Evolutionary conservation across 2,113 vertebrate genomes (phyloP).

Genomic region (Daboia siamensis): DNA sequence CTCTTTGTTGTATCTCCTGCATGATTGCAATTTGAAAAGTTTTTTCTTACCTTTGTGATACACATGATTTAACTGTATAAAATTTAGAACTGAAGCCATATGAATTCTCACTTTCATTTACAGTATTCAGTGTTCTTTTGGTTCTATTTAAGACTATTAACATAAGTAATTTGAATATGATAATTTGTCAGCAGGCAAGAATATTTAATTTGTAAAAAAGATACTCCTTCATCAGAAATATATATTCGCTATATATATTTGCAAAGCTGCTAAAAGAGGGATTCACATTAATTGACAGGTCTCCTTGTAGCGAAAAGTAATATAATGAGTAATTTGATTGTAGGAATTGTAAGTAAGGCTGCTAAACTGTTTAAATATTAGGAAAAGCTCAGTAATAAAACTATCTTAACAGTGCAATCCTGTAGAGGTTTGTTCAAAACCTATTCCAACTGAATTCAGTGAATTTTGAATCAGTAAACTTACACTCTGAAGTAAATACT

Average conservation of each 20-base stretch:
- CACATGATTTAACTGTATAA: fast-evolving
- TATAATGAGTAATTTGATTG: background rate
- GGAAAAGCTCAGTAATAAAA: background rate
- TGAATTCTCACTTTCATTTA: background rate
- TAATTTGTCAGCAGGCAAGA: background rate
- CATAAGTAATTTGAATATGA: background rate
- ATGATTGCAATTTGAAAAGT: background rate
- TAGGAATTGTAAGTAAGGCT: background rate
- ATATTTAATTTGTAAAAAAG: background rate
- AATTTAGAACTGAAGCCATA: fast-evolving
- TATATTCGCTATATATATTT: background rate
- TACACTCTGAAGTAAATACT: background rate
- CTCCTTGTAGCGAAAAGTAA: background rate
- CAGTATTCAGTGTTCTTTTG: background rate
- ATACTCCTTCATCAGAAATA: background rate
- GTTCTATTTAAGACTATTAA: background rate
- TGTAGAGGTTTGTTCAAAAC: background rate
- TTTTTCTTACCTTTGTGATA: background rate
- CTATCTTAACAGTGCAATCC: background rate
- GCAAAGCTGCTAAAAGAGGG: background rate
- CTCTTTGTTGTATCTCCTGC: background rate
- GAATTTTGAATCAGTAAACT: background rate
- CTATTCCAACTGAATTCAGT: background rate
- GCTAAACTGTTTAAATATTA: background rate
- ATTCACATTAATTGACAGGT: background rate